Percentiles rank a stretch among this genome's conserved stretches.
Evolutionary conservation across 1,140 invertebrate genomes (phyloP).

Genomic region (Aphis gossypii): DNA sequence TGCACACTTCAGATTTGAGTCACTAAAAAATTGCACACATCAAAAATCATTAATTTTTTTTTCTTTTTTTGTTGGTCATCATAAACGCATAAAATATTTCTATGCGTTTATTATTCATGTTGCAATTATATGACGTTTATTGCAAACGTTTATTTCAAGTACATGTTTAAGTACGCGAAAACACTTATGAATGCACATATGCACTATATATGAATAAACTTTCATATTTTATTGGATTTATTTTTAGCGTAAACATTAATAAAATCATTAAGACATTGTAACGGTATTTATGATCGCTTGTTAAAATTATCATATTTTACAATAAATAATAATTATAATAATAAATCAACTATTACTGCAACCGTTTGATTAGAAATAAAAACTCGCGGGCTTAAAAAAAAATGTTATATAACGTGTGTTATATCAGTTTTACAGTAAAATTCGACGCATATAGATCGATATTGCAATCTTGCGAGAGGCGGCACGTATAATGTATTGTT

Average conservation of each 20-base stretch:
- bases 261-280: background rate
- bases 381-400: background rate
- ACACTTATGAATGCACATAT: background rate
- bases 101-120: background rate
- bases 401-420: too few species aligned
- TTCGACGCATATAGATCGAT: background rate
- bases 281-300: background rate
- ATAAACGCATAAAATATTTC: background rate
- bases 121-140: background rate
- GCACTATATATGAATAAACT: background rate
- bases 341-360: background rate
- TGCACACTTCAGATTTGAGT: background rate
- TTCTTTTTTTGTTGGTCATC: background rate
- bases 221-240: slow-evolving; percentile 1
- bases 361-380: background rate
- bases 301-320: background rate
- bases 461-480: background rate
- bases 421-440: background rate
- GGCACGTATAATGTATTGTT: background rate
- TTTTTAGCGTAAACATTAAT: background rate
- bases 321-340: background rate
- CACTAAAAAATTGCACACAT: background rate
- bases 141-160: background rate
- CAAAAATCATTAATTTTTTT: background rate
- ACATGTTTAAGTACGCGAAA: background rate